Conservation (phyloP, 2,888 invertebrate species). For the Oscheius myriophilus region DNA sequence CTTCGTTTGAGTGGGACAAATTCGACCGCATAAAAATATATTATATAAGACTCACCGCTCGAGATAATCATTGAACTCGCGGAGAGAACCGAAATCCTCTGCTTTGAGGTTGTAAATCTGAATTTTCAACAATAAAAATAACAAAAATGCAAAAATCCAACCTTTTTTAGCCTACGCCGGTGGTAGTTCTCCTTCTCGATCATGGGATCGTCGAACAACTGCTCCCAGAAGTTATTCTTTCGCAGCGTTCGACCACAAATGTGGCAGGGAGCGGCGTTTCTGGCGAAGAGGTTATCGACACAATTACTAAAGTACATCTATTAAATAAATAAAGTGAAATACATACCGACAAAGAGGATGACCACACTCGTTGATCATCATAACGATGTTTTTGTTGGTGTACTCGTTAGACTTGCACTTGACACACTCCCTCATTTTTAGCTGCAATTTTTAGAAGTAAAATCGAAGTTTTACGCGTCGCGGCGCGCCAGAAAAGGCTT, state of each 20-base stretch:
- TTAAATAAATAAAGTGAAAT: background rate
- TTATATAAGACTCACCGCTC: constrained; percentile 92
- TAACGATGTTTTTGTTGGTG: constrained; percentile 91
- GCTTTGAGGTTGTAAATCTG: constrained; percentile 89
- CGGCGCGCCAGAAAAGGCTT: background rate
- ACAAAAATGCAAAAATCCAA: constrained; percentile 22
- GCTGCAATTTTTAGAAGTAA: background rate
- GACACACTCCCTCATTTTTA: constrained; percentile 80
- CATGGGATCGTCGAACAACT: constrained; percentile 91
- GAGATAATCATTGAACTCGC: constrained; percentile 93
- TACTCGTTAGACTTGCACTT: constrained; percentile 96
- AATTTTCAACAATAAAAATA: constrained; percentile 10
- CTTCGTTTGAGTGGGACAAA: too few relatives aligned
- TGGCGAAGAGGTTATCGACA: constrained; percentile 82
- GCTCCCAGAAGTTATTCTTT: constrained; percentile 89
- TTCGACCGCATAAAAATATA: constrained; percentile 1
- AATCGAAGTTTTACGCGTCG: too few relatives aligned
- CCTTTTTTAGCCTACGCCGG: constrained; percentile 81
- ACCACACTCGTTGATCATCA: constrained; percentile 98
- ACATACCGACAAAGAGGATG: constrained; percentile 92
- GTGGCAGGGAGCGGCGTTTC: constrained; percentile 92
- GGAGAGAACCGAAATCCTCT: constrained; percentile 85
- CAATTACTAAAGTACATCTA: constrained; percentile 46
- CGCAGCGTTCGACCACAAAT: constrained; percentile 81
- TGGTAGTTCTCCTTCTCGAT: constrained; percentile 98